Percentiles rank a stretch among this genome's conserved stretches.
phyloP scores from a whole-genome alignment of 2,113 vertebrate genomes.

The Erpornis zantholeuca region DNA sequence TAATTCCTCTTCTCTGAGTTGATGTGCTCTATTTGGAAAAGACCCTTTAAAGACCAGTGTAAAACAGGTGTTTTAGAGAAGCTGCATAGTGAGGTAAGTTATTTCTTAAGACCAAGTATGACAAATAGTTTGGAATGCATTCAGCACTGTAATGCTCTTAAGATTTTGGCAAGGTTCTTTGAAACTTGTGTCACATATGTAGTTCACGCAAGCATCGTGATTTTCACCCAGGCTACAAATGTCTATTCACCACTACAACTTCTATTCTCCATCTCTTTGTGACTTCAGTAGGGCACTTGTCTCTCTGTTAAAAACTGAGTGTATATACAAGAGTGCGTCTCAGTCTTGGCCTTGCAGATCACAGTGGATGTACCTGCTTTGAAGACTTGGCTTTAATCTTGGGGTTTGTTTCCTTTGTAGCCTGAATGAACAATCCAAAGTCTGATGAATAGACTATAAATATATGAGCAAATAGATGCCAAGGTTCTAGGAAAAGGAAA shows the following conservation, averaged over 20 bases:
- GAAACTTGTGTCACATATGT: neutral
- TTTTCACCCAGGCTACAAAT: neutral
- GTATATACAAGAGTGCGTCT: neutral
- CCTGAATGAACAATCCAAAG: neutral
- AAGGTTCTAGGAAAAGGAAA: neutral
- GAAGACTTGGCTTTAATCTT: neutral
- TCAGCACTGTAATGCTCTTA: neutral
- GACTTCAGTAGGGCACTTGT: neutral
- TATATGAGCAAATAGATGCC: neutral
- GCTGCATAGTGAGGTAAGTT: neutral
- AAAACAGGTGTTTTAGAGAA: neutral
- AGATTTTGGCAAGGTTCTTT: neutral
- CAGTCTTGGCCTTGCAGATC: neutral
- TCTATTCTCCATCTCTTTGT: neutral
- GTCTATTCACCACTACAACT: neutral
- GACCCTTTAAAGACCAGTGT: accelerated
- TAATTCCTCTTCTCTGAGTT: slow-evolving; percentile 6
- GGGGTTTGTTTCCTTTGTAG: neutral
- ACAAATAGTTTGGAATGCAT: neutral
- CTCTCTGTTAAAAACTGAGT: neutral
- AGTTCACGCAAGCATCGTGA: neutral
- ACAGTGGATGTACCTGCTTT: neutral
- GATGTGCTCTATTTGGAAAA: neutral
- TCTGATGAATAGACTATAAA: neutral
- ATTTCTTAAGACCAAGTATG: neutral